Evolutionary conservation across 1,140 invertebrate species (phyloP), one percentile per base, ranked within the genome.

Genomic region (Trichomalopsis sarcophagae): DNA sequence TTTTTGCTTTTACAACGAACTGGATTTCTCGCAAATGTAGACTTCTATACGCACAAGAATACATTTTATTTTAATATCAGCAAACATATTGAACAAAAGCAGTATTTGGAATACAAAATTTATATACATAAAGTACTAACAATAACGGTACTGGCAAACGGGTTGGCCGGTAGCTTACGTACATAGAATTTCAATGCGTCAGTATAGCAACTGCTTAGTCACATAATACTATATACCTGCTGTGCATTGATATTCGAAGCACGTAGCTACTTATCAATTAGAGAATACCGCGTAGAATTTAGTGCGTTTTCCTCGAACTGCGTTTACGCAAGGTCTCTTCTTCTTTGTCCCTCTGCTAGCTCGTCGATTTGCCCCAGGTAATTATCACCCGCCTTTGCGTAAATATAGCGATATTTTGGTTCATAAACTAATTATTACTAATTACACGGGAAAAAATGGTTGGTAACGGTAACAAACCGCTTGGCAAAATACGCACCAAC

Each of bases 151-250:
- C 44, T 47, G 5, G 44, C 13, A 13, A 73, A 23, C 30, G 6
- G 33, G n/a, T 27, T 30, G 17, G 5, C 33, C 5, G 11, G 21
- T 23, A 4, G 7, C 13, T 4, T 27, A 73, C 69, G 27, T 9
- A 73, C 27, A 14, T 73, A 5, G 69, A 73, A 73, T 73, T 73
- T 33, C 69, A 73, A 73, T 73, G 23, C 69, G 69, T 73, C 69
- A 33, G 30, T 27, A 27, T 27, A 73, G 30, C 71, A 33, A 33
- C 30, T 6, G 33, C 33, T 36, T 30, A 5, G 23, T 4, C 30
- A 33, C 71, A 30, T 27, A 47, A 47, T 47, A 47, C 10, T 13
- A 73, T 17, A 5, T 27, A 11, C 23, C 71, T 30, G 47, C 47
- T 17, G 13, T 50, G 30, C 71, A 76, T 76, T 47, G 40, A 47